phyloP scores from a whole-genome alignment of 2,888 invertebrate genomes.

The Temnothorax ravouxi region DNA sequence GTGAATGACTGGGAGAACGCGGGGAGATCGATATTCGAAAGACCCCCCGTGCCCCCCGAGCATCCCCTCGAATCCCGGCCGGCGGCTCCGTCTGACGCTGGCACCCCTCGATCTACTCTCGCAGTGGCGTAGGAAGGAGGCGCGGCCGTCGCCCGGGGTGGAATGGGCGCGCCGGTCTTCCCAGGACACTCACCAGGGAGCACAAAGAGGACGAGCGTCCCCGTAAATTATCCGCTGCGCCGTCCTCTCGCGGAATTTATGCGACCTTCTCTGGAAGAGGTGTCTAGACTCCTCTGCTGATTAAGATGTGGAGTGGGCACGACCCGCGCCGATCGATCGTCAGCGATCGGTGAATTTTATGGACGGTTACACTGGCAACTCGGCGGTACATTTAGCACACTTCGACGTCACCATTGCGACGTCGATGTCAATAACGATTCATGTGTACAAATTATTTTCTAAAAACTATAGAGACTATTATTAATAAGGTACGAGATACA shows the following conservation, averaged over 20 bases:
- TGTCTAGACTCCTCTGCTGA: conserved; percentile 53
- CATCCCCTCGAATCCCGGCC: conserved; percentile 68
- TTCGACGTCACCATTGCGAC: not conserved
- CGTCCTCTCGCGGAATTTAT: conserved; percentile 65
- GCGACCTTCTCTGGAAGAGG: conserved; percentile 54
- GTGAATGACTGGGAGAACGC: conserved; percentile 82
- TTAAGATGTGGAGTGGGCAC: conserved; percentile 44
- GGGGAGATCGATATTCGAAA: conserved; percentile 85
- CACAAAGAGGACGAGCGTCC: conserved; percentile 72
- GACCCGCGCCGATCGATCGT: conserved; percentile 43
- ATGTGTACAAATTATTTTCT: not conserved
- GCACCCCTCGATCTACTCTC: conserved; percentile 60
- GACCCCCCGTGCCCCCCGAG: conserved; percentile 70
- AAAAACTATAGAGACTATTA: not conserved
- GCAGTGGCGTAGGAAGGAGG: conserved; percentile 73
- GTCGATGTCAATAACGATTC: not conserved
- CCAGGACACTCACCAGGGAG: conserved; percentile 70
- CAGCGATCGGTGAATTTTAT: conserved; percentile 32
- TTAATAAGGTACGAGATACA: not conserved
- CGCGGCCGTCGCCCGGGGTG: conserved; percentile 54
- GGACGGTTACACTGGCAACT: not conserved
- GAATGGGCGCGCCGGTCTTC: conserved; percentile 65
- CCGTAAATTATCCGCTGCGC: conserved; percentile 70
- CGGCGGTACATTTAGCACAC: not conserved
- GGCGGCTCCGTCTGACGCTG: conserved; percentile 60